Evolutionary conservation across 2,888 invertebrate genomes (phyloP), one percentile per base, ranked within the genome.

Genomic region (Apomyelois bistriatella): DNA sequence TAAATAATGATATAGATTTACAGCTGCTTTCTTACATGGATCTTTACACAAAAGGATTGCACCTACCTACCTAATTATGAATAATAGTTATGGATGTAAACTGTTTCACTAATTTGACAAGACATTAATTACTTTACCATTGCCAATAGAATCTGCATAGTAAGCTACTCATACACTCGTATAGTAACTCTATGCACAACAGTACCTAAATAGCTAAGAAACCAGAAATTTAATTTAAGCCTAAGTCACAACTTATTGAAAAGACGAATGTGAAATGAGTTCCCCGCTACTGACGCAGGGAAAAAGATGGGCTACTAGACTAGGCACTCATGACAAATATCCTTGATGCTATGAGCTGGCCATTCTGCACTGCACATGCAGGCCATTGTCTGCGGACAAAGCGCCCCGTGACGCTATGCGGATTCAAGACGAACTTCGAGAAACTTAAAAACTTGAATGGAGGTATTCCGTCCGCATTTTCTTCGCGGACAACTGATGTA

Each of bases 371-470:
- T 79, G 80, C 82, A 84, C 80, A 83, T 80, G 78, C 76, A 67
- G 63, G 53, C 84, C 62, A 86, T 88, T 88, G 88, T 89, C 66
- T 59, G 58, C 70, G 76, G 77, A 89, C 88, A 89, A 89, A 76
- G 82, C 70, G 64, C 70, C 65, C 72, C 76, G 74, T 76, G 76
- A 79, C 75, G 76, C 78, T 78, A 76, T 69, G 81, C 75, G 69
- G 72, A 76, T 72, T 74, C 75, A 67, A 69, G 68, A 68, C 79
- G 80, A 81, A 79, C 78, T 84, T 79, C 71, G 73, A 79, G 74
- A 77, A 85, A 80, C 85, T 86, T 81, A 75, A 77, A 83, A 82
- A 77, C 75, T 82, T 82, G 79, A 83, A 85, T 82, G 76, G 74
- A 79, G 82, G 72, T 79, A 73, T 81, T 78, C 76, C 74, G 74